phyloP scores from a whole-genome alignment of 92 coral and sea anemone genomes.

The Parazoanthus darwini region DNA sequence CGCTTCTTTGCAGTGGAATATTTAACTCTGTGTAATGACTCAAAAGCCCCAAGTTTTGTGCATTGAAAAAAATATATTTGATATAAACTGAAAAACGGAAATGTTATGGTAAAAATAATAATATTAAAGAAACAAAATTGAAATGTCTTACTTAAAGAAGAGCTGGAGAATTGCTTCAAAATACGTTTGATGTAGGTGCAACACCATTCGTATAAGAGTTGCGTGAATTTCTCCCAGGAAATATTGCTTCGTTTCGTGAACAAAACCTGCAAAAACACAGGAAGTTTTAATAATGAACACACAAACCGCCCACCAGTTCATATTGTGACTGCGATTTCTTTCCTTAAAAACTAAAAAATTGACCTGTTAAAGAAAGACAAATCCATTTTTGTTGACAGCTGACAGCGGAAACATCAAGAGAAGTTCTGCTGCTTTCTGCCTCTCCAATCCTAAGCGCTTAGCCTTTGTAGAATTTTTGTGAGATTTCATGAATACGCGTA shows the following conservation, averaged over 20 bases:
- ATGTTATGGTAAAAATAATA: neutral
- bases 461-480: neutral
- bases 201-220: neutral
- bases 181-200: neutral
- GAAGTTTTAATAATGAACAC: neutral
- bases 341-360: neutral
- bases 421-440: neutral
- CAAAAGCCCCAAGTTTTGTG: neutral
- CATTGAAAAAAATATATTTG: too few species aligned
- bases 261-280: neutral
- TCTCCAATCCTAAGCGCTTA: neutral
- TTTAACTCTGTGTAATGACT: too few species aligned
- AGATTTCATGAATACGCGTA: neutral
- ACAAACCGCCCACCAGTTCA: neutral
- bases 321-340: neutral
- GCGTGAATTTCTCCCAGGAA: neutral
- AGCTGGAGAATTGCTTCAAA: too few species aligned
- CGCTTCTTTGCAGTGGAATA: too few species aligned
- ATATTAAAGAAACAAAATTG: too few species aligned
- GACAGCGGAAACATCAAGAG: neutral
- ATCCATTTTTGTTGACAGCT: neutral
- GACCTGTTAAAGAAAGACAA: neutral
- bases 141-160: too few species aligned
- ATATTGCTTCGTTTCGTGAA: neutral
- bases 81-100: neutral